These are phyloP conservation scores for Anolis apletophallus DNA, from an alignment of 2,797 vertebrate species.

Conservation along the genomic window DNA sequence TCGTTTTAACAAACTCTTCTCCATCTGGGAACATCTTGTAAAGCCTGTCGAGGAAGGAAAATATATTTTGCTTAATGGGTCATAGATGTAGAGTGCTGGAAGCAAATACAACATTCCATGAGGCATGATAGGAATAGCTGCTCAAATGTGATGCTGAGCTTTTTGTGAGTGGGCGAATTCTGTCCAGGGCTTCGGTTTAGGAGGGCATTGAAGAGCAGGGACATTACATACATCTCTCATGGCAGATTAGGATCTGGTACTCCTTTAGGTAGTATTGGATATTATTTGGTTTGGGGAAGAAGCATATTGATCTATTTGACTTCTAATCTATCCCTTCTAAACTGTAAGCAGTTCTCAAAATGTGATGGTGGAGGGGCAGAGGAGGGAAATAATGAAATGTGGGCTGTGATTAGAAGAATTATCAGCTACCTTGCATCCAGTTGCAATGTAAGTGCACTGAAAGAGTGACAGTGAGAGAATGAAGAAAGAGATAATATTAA, in stretches of 20 bases:
- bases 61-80: conserved; percentile 34
- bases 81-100: conserved; percentile 31
- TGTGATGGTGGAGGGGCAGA: background rate
- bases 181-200: background rate
- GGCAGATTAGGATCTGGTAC: background rate
- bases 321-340: background rate
- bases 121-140: background rate
- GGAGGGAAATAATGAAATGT: background rate
- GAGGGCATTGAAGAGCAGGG: fast-evolving
- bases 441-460: background rate
- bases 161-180: background rate
- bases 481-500: too few species aligned
- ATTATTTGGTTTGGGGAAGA: background rate
- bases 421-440: background rate
- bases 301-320: background rate
- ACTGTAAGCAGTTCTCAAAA: background rate
- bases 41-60: conserved; percentile 13
- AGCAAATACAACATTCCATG: conserved; percentile 31
- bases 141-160: background rate
- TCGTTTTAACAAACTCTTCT: conserved; percentile 11
- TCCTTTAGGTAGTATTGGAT: background rate
- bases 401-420: background rate
- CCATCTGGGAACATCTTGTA: conserved; percentile 16
- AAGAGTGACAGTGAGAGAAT: background rate
- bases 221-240: background rate